Evolutionary conservation across 2,797 vertebrate species (phyloP).

Genomic region (Sebastes oblongus): DNA sequence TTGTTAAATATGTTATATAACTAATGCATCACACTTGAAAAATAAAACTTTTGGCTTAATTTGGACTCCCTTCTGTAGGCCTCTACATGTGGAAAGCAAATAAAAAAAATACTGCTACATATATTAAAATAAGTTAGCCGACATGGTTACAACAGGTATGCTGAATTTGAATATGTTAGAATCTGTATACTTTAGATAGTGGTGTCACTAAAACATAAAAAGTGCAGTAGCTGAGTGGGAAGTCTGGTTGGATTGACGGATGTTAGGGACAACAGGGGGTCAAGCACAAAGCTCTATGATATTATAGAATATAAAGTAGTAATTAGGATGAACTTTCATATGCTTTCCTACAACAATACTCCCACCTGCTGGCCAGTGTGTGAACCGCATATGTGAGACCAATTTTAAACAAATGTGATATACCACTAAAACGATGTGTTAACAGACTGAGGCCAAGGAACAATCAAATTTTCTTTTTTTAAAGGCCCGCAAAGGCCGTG

Average conservation of each 20-base stretch:
- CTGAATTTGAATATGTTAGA: constrained; percentile 43
- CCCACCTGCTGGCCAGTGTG: constrained; percentile 23
- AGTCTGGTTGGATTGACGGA: not conserved
- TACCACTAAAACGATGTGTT: not conserved
- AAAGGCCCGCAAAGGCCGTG: not conserved
- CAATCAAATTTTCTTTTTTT: not conserved
- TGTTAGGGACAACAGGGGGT: not conserved
- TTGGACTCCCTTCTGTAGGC: constrained; percentile 47
- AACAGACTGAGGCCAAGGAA: not conserved
- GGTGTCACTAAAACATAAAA: constrained; percentile 51
- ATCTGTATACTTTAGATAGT: constrained; percentile 22
- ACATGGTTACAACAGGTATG: constrained; percentile 36
- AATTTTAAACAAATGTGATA: not conserved
- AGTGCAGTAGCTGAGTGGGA: constrained; percentile 57
- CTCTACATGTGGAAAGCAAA: constrained; percentile 21
- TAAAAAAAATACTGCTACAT: constrained; percentile 10
- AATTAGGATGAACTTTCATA: not conserved
- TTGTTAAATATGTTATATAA: constrained; percentile 3
- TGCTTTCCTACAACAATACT: not conserved
- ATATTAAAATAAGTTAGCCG: constrained; percentile 46
- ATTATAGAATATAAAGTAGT: not conserved
- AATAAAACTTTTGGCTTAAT: constrained; percentile 47
- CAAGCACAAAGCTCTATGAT: not conserved
- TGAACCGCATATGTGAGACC: not conserved
- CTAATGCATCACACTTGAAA: constrained; percentile 34